Evolutionary conservation across 1,140 invertebrate genomes (phyloP).

Genomic region (Thalassaphorura encarpata): DNA sequence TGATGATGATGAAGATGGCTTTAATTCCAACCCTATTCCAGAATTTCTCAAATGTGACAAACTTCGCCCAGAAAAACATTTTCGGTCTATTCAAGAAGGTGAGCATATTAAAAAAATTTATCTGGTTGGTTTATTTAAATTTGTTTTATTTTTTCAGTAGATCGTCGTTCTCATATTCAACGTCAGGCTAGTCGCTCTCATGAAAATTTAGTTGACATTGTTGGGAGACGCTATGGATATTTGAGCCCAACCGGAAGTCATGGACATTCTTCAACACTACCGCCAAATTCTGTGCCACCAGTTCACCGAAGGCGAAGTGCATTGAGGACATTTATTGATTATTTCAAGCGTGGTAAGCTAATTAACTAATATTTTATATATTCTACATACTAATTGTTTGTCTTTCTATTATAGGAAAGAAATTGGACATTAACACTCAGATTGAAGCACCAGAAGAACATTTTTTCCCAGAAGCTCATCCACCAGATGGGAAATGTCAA

Average conservation of each 20-base stretch:
- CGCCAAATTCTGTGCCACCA: conserved; percentile 25
- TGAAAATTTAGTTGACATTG: conserved; percentile 24
- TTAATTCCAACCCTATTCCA: not conserved
- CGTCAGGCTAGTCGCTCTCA: conserved; percentile 21
- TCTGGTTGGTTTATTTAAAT: too few relatives aligned
- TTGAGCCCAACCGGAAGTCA: not conserved
- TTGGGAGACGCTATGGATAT: not conserved
- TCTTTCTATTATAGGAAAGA: too few relatives aligned
- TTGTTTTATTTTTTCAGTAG: conserved; percentile 4
- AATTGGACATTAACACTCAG: too few relatives aligned
- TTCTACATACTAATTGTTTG: not conserved
- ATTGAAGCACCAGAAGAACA: too few relatives aligned
- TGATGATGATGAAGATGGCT: not conserved
- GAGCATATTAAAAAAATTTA: too few relatives aligned
- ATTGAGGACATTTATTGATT: conserved; percentile 14
- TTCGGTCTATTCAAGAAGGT: too few relatives aligned
- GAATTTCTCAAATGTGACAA: not conserved
- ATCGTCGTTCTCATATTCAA: conserved; percentile 7
- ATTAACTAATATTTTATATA: not conserved
- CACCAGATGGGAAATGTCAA: too few relatives aligned
- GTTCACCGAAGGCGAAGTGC: conserved; percentile 15
- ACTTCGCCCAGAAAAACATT: not conserved
- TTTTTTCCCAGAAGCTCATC: too few relatives aligned
- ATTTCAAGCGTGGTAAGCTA: not conserved
- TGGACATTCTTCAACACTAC: conserved; percentile 28